phyloP scores from a whole-genome alignment of 2,888 invertebrate genomes.

The Meteorus cinctellus region DNA sequence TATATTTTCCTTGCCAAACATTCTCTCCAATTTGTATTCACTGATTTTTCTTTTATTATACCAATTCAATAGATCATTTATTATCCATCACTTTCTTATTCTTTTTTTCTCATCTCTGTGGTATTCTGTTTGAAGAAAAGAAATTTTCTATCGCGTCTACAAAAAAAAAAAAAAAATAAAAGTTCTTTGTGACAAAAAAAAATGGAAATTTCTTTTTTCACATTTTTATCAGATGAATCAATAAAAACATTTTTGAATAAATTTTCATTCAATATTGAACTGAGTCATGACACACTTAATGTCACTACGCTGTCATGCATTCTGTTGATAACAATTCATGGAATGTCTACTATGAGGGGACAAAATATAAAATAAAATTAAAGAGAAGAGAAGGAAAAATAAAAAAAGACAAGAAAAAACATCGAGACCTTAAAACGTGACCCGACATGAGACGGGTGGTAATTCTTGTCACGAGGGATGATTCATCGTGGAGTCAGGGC shows the following conservation, averaged over 20 bases:
- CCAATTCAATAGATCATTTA: neutral
- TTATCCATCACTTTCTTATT: neutral
- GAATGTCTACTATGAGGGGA: constrained; percentile 16
- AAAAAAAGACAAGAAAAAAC: constrained; percentile 23
- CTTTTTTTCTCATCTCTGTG: too few species aligned
- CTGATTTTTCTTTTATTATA: constrained; percentile 40
- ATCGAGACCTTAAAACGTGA: constrained; percentile 60
- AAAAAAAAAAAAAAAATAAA: neutral
- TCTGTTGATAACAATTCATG: constrained; percentile 26
- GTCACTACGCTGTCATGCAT: constrained; percentile 11
- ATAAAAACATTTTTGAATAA: constrained; percentile 6
- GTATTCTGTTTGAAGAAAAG: neutral
- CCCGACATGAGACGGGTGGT: constrained; percentile 51
- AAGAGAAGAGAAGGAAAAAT: constrained; percentile 10
- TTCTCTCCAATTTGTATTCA: constrained; percentile 48
- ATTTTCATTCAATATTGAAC: constrained; percentile 5
- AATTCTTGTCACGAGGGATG: constrained; percentile 59
- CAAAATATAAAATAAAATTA: constrained; percentile 17
- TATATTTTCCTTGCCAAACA: neutral
- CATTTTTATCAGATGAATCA: neutral
- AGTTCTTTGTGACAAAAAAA: neutral
- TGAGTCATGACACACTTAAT: constrained; percentile 25
- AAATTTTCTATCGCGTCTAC: neutral
- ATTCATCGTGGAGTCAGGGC: constrained; percentile 61
- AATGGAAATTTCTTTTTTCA: neutral